Base-by-base conservation (phyloP, 2,888 invertebrate genomes). In the Ophonus ardosiacus region DNA sequence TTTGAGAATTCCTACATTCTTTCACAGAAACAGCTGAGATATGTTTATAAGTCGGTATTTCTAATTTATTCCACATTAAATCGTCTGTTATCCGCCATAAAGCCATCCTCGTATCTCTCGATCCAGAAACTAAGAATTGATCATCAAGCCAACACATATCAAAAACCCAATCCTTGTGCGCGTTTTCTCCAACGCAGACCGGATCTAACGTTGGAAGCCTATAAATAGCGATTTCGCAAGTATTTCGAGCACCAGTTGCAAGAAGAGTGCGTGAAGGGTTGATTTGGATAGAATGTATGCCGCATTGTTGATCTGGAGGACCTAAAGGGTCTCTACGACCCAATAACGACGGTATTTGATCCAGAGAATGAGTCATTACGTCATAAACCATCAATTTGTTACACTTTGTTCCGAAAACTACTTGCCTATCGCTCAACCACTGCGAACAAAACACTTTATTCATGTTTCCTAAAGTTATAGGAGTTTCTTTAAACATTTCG, bases 71-170 rank as follows among this genome's bases (percentile, higher is more conserved):
- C 76, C 90, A 90, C 15, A 90, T 85, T 87, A 91, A 87, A 86
- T 91, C 90, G 0, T 91, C 89, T 3, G 90, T 96, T 80, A 98
- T 95, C 86, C 95, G 94, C 98, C 98, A 99, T 85, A 98, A 92
- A 21, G 97, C 97, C 92, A 98, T 94, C 90, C 95, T 96, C 3
- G 97, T 97, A 91, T 98, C 98, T 81, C 98, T 94, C 0, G 98
- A 98, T 10, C 98, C 98, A 6, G 98, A 97, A 85, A 98, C 98
- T 83, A 98, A 92, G 92, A 97, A 98, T 91, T 98, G 96, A 91
- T 99, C 98, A 91, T 99, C 98, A 86, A 99, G 91, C 98, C 98
- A 99, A 87, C 97, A 97, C 94, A 98, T 95, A 90, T 98, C 98
- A 91, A 97, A 94, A 86, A 94, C 96, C 96, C 98, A 97, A 91